A percentile compares a stretch with the other conserved stretches of the same genome.
Evolutionary conservation across 2,888 invertebrate genomes (phyloP).

Genomic region (Tuberolachnus salignus): DNA sequence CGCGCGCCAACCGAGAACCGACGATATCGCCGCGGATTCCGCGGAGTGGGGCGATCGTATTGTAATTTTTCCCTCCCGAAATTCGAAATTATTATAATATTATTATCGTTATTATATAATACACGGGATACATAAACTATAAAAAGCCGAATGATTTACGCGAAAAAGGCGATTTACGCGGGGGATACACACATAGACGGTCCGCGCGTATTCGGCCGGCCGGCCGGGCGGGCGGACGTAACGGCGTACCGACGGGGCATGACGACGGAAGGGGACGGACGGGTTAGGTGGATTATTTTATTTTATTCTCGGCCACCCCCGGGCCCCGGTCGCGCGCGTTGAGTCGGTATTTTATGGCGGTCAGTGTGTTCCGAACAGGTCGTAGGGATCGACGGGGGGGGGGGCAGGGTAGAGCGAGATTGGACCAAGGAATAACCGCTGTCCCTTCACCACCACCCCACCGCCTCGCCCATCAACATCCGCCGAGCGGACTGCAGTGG

Average conservation of each 20-base stretch:
- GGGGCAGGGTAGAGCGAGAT: not conserved
- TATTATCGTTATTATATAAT: not conserved
- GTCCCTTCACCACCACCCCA: too few relatives aligned
- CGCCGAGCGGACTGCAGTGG: too few relatives aligned
- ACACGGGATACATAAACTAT: not conserved
- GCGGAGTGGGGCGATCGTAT: conserved; percentile 3
- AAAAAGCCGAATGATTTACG: conserved; percentile 51
- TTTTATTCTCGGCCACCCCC: conserved; percentile 39
- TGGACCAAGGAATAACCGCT: conserved; percentile 43
- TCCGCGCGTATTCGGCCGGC: not conserved
- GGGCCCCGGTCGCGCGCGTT: conserved; percentile 18
- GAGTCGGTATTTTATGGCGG: conserved; percentile 51
- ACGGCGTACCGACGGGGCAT: conserved; percentile 10
- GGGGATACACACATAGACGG: too few relatives aligned
- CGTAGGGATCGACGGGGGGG: not conserved
- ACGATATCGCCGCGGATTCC: too few relatives aligned
- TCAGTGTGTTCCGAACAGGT: conserved; percentile 48
- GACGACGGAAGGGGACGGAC: not conserved
- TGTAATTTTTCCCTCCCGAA: conserved; percentile 40
- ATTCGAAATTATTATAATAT: conserved; percentile 20
- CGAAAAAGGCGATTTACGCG: conserved; percentile 47
- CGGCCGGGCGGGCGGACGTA: not conserved
- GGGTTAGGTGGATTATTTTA: conserved; percentile 48
- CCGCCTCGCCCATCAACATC: not conserved
- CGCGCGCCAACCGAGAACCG: too few relatives aligned